Evolutionary conservation across 2,113 vertebrate genomes (phyloP).

Genomic region (Saiga tatarica): DNA sequence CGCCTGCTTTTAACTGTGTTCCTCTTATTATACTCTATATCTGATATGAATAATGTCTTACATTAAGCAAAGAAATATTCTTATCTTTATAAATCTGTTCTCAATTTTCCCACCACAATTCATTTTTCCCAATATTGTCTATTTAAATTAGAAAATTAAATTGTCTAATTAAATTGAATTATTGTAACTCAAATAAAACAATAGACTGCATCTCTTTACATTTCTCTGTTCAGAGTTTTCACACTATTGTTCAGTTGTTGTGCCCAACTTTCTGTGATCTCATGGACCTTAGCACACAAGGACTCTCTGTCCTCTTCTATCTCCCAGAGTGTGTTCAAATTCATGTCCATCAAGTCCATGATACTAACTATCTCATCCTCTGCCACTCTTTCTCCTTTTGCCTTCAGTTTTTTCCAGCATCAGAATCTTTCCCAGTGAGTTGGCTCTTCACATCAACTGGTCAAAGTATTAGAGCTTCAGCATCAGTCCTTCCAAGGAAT

Average conservation of each 20-base stretch:
- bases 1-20: neutral
- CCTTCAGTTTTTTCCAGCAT: neutral
- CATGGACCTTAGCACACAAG: fast-evolving
- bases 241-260: neutral
- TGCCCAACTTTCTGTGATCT: neutral
- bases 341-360: neutral
- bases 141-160: neutral
- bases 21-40: neutral
- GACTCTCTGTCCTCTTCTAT: neutral
- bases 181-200: neutral
- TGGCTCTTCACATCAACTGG: neutral
- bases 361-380: neutral
- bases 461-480: neutral
- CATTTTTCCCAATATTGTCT: neutral
- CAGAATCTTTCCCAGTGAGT: neutral
- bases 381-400: neutral
- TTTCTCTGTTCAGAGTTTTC: neutral
- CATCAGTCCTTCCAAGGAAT: neutral
- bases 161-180: neutral
- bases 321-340: neutral
- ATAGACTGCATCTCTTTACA: neutral
- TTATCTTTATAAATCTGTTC: neutral
- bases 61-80: neutral
- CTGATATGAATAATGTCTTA: neutral
- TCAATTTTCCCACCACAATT: neutral